A percentile compares a stretch with the other conserved stretches of the same genome.
Conservation (phyloP, 2,113 vertebrate genomes). For the Irena cyanogastra region DNA sequence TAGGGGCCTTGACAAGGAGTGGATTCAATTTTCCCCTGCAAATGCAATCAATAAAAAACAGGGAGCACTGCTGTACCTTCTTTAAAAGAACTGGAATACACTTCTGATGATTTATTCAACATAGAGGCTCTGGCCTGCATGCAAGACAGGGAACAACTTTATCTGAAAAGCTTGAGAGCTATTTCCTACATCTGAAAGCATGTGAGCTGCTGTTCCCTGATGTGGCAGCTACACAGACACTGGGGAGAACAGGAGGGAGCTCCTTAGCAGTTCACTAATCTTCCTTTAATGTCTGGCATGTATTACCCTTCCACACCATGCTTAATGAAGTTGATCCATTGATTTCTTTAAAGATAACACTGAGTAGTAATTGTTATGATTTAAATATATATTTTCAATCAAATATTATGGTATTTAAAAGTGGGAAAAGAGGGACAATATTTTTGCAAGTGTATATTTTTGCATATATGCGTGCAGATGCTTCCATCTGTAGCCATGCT, state of each 20-base stretch:
- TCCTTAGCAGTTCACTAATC: background rate
- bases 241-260: background rate
- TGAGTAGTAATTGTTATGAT: background rate
- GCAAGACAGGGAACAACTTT: background rate
- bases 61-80: background rate
- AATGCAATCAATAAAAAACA: constrained; percentile 53
- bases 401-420: background rate
- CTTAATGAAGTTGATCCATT: background rate
- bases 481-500: background rate
- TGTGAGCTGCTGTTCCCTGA: background rate
- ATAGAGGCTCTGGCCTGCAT: background rate
- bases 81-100: constrained; percentile 21
- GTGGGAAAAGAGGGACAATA: background rate
- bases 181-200: constrained; percentile 26
- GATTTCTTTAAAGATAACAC: background rate
- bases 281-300: background rate
- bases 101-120: constrained; percentile 65
- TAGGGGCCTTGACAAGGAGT: constrained; percentile 22
- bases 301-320: background rate
- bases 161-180: constrained; percentile 35
- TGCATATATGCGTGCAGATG: background rate
- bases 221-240: background rate
- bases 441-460: background rate
- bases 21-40: constrained; percentile 59
- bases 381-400: background rate